Evolutionary conservation across 2,797 vertebrate species (phyloP).

Genomic region (Eremophila alpestris): DNA sequence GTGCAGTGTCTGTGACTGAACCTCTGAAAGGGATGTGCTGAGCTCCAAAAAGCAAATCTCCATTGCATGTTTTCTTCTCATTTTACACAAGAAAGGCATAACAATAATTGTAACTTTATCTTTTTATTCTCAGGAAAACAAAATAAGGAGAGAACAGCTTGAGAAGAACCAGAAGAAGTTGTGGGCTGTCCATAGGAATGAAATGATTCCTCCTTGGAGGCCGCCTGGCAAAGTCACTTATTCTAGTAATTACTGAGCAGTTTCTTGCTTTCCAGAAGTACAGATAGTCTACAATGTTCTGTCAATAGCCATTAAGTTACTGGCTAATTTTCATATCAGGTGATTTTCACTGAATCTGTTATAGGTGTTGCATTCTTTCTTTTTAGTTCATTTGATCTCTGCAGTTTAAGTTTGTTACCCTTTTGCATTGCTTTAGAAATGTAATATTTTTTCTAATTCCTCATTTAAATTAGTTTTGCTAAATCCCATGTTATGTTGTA

Average conservation of each 20-base stretch:
- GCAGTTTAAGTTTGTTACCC: background rate
- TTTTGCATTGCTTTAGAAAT: background rate
- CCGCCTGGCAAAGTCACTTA: conserved; percentile 89
- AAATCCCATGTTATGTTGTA: background rate
- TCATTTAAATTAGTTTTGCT: background rate
- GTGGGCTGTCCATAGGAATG: conserved; percentile 72
- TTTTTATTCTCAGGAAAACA: conserved; percentile 80
- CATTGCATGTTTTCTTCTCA: background rate
- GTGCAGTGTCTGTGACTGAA: background rate
- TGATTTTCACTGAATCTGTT: conserved; percentile 21
- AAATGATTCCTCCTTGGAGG: conserved; percentile 85
- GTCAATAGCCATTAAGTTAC: background rate
- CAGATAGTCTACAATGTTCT: background rate
- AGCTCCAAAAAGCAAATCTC: background rate
- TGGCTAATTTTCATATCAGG: background rate
- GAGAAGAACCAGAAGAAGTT: conserved; percentile 80
- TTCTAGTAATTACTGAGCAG: conserved; percentile 76
- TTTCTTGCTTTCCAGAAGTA: background rate
- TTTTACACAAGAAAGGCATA: background rate
- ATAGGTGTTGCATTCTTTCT: conserved; percentile 17
- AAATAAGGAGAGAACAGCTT: conserved; percentile 81
- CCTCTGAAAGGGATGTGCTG: background rate
- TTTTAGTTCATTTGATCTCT: background rate
- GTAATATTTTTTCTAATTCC: background rate
- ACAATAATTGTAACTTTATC: background rate